phyloP scores from a whole-genome alignment of 2,888 invertebrate genomes.

The Fissipunctia ypsillon region DNA sequence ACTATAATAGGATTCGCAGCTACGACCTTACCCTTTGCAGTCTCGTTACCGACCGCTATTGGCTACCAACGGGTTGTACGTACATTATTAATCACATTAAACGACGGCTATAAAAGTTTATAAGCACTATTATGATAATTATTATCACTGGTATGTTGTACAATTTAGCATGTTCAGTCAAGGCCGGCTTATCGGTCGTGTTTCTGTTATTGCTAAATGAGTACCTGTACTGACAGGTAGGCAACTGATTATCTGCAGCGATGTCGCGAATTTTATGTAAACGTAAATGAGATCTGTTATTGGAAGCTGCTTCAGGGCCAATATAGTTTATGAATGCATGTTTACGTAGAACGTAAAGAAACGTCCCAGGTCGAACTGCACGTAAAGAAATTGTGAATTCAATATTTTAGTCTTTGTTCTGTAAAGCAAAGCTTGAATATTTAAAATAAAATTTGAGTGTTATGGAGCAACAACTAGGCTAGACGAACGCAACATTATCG shows the following conservation, averaged over 20 bases:
- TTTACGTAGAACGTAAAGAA: background rate
- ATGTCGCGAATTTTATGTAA: background rate
- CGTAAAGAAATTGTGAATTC: background rate
- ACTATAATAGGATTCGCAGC: conserved; percentile 16
- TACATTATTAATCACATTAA: conserved; percentile 30
- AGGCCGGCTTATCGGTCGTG: conserved; percentile 48
- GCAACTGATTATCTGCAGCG: conserved; percentile 6
- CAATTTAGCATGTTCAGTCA: conserved; percentile 45
- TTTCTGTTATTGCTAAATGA: conserved; percentile 25
- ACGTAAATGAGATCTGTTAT: background rate
- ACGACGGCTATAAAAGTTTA: conserved; percentile 13
- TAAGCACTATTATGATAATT: conserved; percentile 23
- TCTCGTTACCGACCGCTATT: background rate
- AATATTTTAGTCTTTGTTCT: background rate
- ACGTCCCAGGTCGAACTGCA: background rate
- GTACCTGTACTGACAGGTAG: conserved; percentile 19
- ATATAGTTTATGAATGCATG: background rate
- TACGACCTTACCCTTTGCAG: background rate
- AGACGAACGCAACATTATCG: conserved; percentile 20
- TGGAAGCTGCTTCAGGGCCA: background rate
- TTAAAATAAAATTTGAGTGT: conserved; percentile 4
- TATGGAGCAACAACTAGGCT: conserved; percentile 29
- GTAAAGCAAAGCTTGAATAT: background rate
- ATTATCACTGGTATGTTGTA: conserved; percentile 21
- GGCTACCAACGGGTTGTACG: background rate